Evolutionary conservation across 2,888 invertebrate genomes (phyloP), one percentile per base, ranked within the genome.

Genomic region (Chesias legatella): DNA sequence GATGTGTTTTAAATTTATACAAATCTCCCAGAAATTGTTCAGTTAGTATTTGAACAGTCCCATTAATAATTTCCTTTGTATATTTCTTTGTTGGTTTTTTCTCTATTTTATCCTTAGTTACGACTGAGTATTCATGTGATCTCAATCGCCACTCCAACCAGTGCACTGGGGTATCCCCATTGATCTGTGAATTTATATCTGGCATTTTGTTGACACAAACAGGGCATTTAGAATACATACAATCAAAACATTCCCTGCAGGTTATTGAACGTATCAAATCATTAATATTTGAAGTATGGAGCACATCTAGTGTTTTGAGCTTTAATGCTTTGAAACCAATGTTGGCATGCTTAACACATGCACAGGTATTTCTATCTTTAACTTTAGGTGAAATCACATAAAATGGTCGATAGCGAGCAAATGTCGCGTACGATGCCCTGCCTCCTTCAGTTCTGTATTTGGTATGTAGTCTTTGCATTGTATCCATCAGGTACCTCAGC

Each of bases 391-490:
- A 29, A 31, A 55, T 26, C 13, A 58, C 47, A 38, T 50, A 55
- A 30, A 55, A 55, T 10, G 56, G 54, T 33, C 50, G 50, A 33
- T 45, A 50, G 21, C 43, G 41, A 42, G 39, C 44, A 42, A 58
- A 56, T 27, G 48, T 49, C 23, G 39, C 17, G 22, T 43, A 45
- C 24, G 50, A 51, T 27, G 31, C 37, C 43, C 43, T 47, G 31
- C 52, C 52, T 10, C 48, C 51, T 36, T 51, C 51, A 10, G 7
- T 11, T 28, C 31, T 47, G 37, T 48, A 58, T 41, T 54, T 56
- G 31, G 34, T 43, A 38, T 53, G 40, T 23, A 58, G 43, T 38
- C 46, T 48, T 33, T 46, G 32, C 26, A 44, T 27, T 13, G 48
- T 35, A 25, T 51, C 48, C 9, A 42, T 21, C 34, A 54, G 39